Conservation (phyloP, 1,140 invertebrate species). For the Pygmarrhopalites habei region DNA sequence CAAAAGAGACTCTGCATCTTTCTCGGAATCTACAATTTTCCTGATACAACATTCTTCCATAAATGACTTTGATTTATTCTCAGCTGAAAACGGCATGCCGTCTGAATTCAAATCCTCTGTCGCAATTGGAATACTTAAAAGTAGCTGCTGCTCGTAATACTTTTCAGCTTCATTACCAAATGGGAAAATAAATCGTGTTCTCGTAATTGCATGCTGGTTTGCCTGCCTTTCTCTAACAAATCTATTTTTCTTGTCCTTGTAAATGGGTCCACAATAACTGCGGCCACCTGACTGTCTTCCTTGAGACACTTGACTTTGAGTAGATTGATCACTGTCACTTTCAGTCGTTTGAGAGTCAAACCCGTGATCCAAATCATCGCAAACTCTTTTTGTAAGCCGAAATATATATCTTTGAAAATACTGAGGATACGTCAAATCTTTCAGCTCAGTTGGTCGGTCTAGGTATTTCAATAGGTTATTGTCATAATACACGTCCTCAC, state of each 20-base stretch:
- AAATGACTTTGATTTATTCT: slow-evolving; percentile 13
- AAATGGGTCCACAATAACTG: no score
- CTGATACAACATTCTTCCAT: slow-evolving; percentile 16
- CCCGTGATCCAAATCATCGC: no score
- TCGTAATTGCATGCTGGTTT: not conserved
- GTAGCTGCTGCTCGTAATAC: slow-evolving; percentile 8
- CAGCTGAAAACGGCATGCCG: slow-evolving; percentile 1
- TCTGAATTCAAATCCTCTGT: not conserved
- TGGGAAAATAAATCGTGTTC: slow-evolving; percentile 5
- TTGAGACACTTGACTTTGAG: no score
- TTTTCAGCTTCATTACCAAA: slow-evolving; percentile 8
- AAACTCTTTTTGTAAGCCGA: no score
- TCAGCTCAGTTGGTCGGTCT: not conserved
- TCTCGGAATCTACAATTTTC: slow-evolving; percentile 3
- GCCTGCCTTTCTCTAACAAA: not conserved
- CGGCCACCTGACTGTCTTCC: no score
- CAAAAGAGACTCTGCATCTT: not conserved
- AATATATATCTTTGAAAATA: not conserved
- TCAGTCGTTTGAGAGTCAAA: no score
- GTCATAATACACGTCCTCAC: not conserved
- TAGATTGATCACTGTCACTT: no score
- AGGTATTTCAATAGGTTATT: not conserved
- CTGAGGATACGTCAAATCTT: not conserved
- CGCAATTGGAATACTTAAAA: not conserved
- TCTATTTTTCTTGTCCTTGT: no score